phyloP scores from a whole-genome alignment of 2,797 vertebrate genomes.

The Holocentrus rufus region DNA sequence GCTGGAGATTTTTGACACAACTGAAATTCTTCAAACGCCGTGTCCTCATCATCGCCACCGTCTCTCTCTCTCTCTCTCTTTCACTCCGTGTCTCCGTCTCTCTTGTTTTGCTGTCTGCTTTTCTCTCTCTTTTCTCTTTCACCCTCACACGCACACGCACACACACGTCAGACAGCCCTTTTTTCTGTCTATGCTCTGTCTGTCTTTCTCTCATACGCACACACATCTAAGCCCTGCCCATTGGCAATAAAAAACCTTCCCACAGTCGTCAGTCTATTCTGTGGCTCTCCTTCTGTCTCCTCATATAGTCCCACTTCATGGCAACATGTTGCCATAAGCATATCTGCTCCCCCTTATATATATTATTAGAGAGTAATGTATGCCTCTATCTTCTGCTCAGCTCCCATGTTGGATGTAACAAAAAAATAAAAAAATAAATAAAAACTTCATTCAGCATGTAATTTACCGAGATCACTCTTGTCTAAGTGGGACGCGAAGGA shows the following conservation, averaged over 20 bases:
- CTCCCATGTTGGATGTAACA: neutral
- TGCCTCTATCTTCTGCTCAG: neutral
- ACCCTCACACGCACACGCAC: neutral
- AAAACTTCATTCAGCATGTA: slow-evolving; percentile 7
- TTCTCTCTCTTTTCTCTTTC: neutral
- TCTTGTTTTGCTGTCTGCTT: neutral
- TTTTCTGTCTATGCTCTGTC: neutral
- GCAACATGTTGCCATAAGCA: slow-evolving; percentile 6
- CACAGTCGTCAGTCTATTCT: neutral
- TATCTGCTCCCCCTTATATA: slow-evolving; percentile 20
- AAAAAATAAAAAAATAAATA: neutral
- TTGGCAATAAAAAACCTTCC: neutral
- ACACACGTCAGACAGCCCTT: neutral
- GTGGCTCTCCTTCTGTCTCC: neutral
- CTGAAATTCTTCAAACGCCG: neutral
- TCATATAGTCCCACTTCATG: slow-evolving; percentile 11
- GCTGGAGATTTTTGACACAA: slow-evolving; percentile 8
- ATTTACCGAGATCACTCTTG: slow-evolving; percentile 19
- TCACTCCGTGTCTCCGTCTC: neutral
- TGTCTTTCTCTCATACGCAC: neutral
- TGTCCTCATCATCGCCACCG: neutral
- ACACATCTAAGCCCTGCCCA: neutral
- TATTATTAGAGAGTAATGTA: neutral
- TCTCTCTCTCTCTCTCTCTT: neutral
- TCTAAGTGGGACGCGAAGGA: slow-evolving; percentile 7